Conservation (phyloP, 2,113 vertebrate species). For the Leptosomus discolor region DNA sequence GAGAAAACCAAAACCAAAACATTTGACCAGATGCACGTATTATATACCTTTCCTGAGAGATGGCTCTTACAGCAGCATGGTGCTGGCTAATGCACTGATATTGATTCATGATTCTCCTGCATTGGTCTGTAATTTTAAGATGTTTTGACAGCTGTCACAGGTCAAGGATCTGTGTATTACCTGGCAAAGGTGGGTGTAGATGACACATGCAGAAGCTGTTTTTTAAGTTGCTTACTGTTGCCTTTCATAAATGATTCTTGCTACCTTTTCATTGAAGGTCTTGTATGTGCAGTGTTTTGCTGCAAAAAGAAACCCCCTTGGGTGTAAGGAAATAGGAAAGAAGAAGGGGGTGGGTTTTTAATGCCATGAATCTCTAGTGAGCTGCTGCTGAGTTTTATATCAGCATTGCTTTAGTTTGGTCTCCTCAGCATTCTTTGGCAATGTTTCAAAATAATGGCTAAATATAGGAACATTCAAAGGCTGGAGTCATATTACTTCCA, state of each 20-base stretch:
- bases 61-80: neutral
- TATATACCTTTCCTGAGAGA: neutral
- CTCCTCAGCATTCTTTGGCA: neutral
- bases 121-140: neutral
- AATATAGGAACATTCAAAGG: neutral
- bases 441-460: neutral
- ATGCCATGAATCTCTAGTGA: neutral
- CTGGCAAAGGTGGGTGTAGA: neutral
- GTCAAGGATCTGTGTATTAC: neutral
- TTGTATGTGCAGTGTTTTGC: neutral
- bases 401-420: neutral
- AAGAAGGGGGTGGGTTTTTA: neutral
- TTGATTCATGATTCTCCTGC: neutral
- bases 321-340: neutral
- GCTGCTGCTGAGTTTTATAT: neutral
- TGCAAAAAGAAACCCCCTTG: neutral
- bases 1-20: neutral
- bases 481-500: neutral
- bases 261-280: neutral
- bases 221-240: neutral
- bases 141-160: neutral
- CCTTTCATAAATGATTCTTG: neutral
- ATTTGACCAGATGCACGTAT: neutral
- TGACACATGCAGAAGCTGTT: neutral
- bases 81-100: neutral